These are phyloP conservation scores for Alentia gelatinosa DNA, from an alignment of 2,888 invertebrate genomes.

Conservation along the genomic window DNA sequence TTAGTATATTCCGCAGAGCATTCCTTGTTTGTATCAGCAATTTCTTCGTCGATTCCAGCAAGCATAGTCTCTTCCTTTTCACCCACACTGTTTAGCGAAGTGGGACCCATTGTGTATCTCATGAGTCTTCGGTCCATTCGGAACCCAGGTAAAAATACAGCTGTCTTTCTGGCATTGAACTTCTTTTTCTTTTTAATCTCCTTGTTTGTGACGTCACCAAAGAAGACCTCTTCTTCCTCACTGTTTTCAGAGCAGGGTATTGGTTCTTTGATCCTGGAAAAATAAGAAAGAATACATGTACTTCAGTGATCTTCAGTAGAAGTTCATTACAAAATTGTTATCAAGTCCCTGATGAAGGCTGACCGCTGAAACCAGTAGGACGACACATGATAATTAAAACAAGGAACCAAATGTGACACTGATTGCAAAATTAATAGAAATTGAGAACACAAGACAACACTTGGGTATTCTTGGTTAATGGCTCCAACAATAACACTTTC, in stretches of 20 bases:
- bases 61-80: not conserved
- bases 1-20: not conserved
- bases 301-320: not conserved
- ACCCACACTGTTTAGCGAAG: not conserved
- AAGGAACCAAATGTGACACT: not conserved
- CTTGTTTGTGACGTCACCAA: conserved; percentile 40
- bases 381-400: not conserved
- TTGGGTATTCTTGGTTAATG: too few species aligned
- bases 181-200: conserved; percentile 9
- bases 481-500: too few species aligned
- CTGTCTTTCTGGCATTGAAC: not conserved
- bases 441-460: too few species aligned
- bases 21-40: not conserved
- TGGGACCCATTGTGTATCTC: not conserved
- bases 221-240: conserved; percentile 31
- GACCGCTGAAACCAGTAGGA: not conserved
- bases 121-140: conserved; percentile 14
- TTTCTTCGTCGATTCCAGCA: not conserved
- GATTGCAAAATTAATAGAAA: too few species aligned
- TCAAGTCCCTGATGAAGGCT: not conserved
- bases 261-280: conserved; percentile 5
- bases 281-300: not conserved
- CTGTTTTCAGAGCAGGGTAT: not conserved
- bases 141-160: conserved; percentile 24
- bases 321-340: not conserved